Base-by-base conservation (phyloP, 2,888 invertebrate genomes). In the Ashinkailepas kermadecensis region DNA sequence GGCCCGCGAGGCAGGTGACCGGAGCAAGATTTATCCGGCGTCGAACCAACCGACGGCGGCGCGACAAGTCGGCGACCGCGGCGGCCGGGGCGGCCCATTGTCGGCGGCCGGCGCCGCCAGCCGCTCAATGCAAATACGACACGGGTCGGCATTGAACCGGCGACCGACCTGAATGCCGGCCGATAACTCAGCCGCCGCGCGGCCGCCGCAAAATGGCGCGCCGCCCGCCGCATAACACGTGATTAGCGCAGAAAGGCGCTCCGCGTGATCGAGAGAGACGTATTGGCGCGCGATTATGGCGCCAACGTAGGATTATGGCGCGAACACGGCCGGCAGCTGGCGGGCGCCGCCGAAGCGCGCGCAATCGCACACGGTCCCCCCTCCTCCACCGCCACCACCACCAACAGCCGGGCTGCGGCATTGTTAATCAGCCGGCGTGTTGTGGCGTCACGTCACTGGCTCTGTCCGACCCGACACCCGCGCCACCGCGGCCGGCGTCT, bases 181-280 rank as follows among this genome's bases (percentile, higher is more conserved):
- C 70, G 15, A 70, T 70, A 70, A 70, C 70, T 70, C 70, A 70
- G 70, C 9, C 70, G 62, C 62, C 39, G 39, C 70, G 39, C 70
- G 25, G n/a, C n/a, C n/a, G 67, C 15, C 70, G 70, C 70, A 70
- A 70, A 70, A 70, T 70, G 70, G 70, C 70, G 70, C 70, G 39
- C 25, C 67, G 23, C 23, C 39, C 39, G 70, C 70, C 25, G 70
- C 70, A 23, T 23, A 25, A 23, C 70, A 15, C 70, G 39, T 12
- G 39, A 70, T 23, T 62, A 62, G 62, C 62, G 62, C 62, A 62
- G 62, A 62, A 62, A 62, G 23, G 39, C 12, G 39, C 39, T 39
- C 12, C 15, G 39, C 25, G 70, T 70, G 70, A 70, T 70, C 25
- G 70, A 70, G 70, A 70, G 70, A 70, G 70, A 70, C 39, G 70